Base-by-base conservation (phyloP, 2,888 invertebrate genomes). In the Ecliptopera silaceata region DNA sequence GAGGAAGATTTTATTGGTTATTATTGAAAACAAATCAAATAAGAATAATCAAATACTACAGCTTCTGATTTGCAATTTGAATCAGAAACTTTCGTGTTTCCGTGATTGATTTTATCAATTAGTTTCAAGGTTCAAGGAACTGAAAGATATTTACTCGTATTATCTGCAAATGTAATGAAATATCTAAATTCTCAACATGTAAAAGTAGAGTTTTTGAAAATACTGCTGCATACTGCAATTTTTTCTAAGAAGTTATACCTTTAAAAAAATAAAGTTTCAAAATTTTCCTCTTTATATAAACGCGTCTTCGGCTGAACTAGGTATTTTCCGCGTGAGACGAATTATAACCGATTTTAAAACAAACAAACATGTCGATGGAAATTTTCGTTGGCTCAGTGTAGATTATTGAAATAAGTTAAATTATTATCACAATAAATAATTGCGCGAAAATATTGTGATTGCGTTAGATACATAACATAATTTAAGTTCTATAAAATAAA, bases 321-420 rank as follows among this genome's bases (percentile, higher is more conserved):
- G 64, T 72, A 70, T 72, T 72, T 66, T 65, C 54, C 50, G 17
- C 43, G 20, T 52, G 50, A 39, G 65, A 66, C 63, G 66, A 53
- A 46, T 53, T 31, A 52, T 54, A 52, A 52, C 56, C 64, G 68
- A 69, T 68, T 65, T 64, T 56, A 59, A 63, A 64, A 69, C 59
- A 77, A 84, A 84, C 72, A 82, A 81, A 78, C 75, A 77, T 45
- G 57, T 54, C 53, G 18, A 58, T 50, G 79, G 78, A 79, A 81
- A 77, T 71, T 79, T 64, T 70, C 58, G 56, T 55, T n/a, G 46
- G 63, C 46, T 71, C 69, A 68, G 70, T 64, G 69, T 61, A 64
- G 32, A 45, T 31, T 51, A 59, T 57, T 56, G 32, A n/a, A 31
- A 15, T 20, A 26, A 6, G 26, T 26, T 0, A 5, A 26, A 4